A percentile compares a stretch with the other conserved stretches of the same genome.
These are phyloP conservation scores for Labeo calbasu DNA, from an alignment of 2,797 vertebrate species.

Conservation along the genomic window DNA sequence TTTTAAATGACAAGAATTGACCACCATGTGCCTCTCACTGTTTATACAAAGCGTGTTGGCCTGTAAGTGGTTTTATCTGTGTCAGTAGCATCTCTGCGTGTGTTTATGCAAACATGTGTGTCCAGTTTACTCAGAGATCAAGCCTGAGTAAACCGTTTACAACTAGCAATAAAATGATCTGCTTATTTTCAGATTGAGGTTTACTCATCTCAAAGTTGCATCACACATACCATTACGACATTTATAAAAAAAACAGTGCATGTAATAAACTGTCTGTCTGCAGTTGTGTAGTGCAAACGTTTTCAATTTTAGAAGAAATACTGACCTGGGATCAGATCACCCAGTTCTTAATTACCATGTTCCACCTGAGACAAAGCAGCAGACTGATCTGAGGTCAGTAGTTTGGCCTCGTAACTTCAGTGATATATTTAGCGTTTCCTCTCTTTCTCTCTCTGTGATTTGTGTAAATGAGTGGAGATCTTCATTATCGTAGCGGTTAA, in stretches of 20 bases:
- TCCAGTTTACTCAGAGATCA: background rate
- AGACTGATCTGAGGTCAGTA: background rate
- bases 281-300: background rate
- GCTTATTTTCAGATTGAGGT: background rate
- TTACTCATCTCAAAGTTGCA: background rate
- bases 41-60: background rate
- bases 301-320: background rate
- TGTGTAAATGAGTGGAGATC: background rate
- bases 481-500: constrained; percentile 5
- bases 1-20: background rate
- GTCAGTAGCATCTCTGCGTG: background rate
- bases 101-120: background rate
- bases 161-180: constrained; percentile 6
- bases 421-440: constrained; percentile 28
- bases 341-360: background rate
- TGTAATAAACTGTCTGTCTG: background rate
- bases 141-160: background rate
- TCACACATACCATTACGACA: too few species aligned
- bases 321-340: background rate
- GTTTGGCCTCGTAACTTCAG: background rate
- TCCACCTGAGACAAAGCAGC: background rate
- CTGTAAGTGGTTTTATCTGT: background rate
- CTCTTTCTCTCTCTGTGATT: background rate
- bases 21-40: background rate
- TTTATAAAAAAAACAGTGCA: background rate